Percentiles rank a stretch among this genome's conserved stretches.
Evolutionary conservation across 2,888 invertebrate species (phyloP).

Genomic region (Phoronis australis): DNA sequence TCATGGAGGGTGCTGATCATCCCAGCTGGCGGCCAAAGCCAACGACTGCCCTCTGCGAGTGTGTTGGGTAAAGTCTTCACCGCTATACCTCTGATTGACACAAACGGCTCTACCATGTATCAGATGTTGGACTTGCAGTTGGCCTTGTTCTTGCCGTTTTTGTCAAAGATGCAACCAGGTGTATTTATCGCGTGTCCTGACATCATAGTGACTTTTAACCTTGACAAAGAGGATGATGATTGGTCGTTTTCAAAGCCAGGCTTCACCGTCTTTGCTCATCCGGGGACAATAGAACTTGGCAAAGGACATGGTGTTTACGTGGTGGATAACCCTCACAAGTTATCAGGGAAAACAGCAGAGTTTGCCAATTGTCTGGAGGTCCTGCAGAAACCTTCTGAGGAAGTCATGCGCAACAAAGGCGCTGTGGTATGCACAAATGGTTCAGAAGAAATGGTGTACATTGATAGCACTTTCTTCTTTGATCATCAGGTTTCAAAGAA

Average conservation of each 20-base stretch:
- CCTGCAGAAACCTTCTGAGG: conserved; percentile 53
- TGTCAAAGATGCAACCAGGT: conserved; percentile 49
- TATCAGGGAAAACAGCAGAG: conserved; percentile 23
- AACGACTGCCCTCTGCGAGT: conserved; percentile 54
- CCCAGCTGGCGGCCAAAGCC: conserved; percentile 55
- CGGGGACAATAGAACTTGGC: conserved; percentile 50
- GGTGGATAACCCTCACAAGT: conserved; percentile 26
- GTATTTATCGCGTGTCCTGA: conserved; percentile 54
- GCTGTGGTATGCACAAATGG: conserved; percentile 34
- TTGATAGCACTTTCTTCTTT: conserved; percentile 55
- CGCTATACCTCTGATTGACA: conserved; percentile 49
- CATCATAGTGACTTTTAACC: conserved; percentile 50
- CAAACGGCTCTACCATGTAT: conserved; percentile 40
- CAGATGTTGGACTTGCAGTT: conserved; percentile 55
- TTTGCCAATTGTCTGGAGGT: conserved; percentile 47
- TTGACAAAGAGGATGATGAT: conserved; percentile 21
- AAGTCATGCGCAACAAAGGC: conserved; percentile 44
- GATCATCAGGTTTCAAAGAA: conserved; percentile 42
- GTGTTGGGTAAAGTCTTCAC: conserved; percentile 55
- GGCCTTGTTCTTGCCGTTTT: conserved; percentile 52
- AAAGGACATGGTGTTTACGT: conserved; percentile 55
- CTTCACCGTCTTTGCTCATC: conserved; percentile 55
- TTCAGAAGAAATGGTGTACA: conserved; percentile 41
- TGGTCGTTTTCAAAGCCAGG: conserved; percentile 38
- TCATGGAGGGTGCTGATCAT: conserved; percentile 47